Base-by-base conservation (phyloP, 1,140 invertebrate species). In the Zeugodacus cucurbitae region DNA sequence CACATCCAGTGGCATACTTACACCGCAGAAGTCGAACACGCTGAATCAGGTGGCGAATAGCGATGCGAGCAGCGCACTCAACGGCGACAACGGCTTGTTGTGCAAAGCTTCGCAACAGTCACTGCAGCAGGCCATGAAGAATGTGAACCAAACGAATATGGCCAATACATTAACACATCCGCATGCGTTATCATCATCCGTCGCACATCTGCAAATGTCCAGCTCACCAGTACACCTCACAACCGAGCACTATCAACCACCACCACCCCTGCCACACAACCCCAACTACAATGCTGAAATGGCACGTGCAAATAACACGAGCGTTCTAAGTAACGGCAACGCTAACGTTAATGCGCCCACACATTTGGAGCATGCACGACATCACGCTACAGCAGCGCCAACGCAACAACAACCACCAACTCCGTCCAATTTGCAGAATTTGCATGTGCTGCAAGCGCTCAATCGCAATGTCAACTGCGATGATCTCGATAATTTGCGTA, bases 401-500 rank as follows among this genome's bases (percentile, higher is more conserved):
- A 3, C 29, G 2, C 78, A 85, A 59, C 48, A 57, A 48, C 74
- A 41, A 26, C 58, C 58, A 32, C 11, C 87, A 20, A 44, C 82
- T 34, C 54, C 82, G 22, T 67, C 89, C 58, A 89, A 87, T 85
- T 88, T 89, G 88, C 90, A 92, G 87, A 93, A 90, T 89, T 89
- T 91, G 4, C 91, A 93, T 62, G 91, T 93, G 64, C 86, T 93
- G 6, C 91, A 93, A 86, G 91, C 92, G 0, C 88, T 93, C 1
- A 91, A 93, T 86, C 89, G 92, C 5, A 91, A 91, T 87, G 92
- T 93, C 0, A 87, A 91, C 0, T 90, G 90, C 48, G 91, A 93
- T 89, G 92, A 93, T 89, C 48, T 93, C 82, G 92, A 93, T 58
- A 92, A 92, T 26, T 85, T 93, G 48, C 91, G 92, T 20, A 93